Percentiles rank a stretch among this genome's conserved stretches.
These are phyloP conservation scores for Saxidomus purpurata DNA, from an alignment of 1,140 invertebrate species.

Conservation along the genomic window DNA sequence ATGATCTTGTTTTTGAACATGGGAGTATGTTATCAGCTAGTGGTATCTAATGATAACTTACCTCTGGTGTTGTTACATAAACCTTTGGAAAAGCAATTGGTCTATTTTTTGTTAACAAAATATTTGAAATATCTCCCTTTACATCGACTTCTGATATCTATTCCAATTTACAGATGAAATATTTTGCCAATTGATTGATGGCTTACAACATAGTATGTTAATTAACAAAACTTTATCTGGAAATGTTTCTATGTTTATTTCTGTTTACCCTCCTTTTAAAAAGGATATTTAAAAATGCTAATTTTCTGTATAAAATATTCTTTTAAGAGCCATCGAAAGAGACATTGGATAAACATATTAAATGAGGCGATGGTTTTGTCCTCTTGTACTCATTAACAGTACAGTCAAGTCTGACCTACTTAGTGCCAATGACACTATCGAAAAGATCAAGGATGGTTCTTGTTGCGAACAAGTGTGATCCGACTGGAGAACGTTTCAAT, in stretches of 20 bases:
- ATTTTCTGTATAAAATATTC: too few relatives aligned
- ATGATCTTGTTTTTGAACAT: too few relatives aligned
- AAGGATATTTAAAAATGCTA: too few relatives aligned
- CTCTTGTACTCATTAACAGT: constrained; percentile 80
- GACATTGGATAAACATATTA: constrained; percentile 76
- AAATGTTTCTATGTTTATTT: too few relatives aligned
- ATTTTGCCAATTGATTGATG: too few relatives aligned
- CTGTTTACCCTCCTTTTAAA: too few relatives aligned
- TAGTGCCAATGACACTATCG: constrained; percentile 71
- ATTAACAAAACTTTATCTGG: too few relatives aligned
- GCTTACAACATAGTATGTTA: too few relatives aligned
- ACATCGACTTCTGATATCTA: too few relatives aligned
- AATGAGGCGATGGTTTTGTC: constrained; percentile 81
- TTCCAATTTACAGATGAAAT: too few relatives aligned
- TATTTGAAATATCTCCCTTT: too few relatives aligned
- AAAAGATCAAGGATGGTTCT: constrained; percentile 73
- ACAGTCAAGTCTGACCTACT: constrained; percentile 69
- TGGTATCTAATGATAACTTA: neutral
- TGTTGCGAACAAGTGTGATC: constrained; percentile 81
- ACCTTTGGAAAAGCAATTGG: neutral
- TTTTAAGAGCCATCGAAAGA: constrained; percentile 67
- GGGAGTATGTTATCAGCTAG: neutral
- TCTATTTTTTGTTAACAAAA: too few relatives aligned
- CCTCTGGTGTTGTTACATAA: neutral
- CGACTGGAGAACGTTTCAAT: constrained; percentile 76